Base-by-base conservation (phyloP, 2,113 vertebrate species). In the Echinops telfairi region DNA sequence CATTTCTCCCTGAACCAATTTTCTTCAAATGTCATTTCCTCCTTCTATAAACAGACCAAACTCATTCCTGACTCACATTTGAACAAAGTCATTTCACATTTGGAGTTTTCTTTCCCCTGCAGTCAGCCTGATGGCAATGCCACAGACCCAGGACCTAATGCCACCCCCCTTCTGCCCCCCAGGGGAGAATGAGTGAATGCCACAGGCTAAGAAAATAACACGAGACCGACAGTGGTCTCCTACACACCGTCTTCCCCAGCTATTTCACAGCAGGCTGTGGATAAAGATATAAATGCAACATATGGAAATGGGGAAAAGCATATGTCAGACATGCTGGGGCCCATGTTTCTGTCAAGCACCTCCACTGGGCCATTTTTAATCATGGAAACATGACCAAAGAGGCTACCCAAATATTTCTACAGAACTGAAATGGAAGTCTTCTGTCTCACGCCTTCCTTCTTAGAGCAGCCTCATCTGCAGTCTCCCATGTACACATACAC, bases 61-160 rank as follows among this genome's bases (percentile, higher is more conserved):
- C 58, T 82, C 82, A 95, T 96, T 82, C 82, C 84, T 83, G 94
- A 94, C 86, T 96, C 86, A 93, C 57, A 96, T 89, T 66, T 86
- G 94, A 95, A 95, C 91, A 82, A 88, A 97, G 68, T 95, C 68
- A 94, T 96, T 94, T 95, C 91, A 94, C 75, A 91, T 94, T 95
- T 92, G 62, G n/a, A 79, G 86, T 93, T 96, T 92, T 91, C 78
- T 92, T 95, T 83, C 83, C 84, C 76, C 87, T 94, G 57, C 68
- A 89, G 89, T 91, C 68, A 91, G 76, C 78, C 91, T 92, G 83
- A 40, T 87, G 68, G 91, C 91, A 92, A 82, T 87, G 84, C 62
- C 62, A 79, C 73, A 91, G 81, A 91, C 85, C 38, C 47, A 47
- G 40, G 47, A 87, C 93, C 95, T 90, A 92, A 80, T 94, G 92